phyloP scores from a whole-genome alignment of 2,888 invertebrate genomes.

The Cryptocephalus primarius region DNA sequence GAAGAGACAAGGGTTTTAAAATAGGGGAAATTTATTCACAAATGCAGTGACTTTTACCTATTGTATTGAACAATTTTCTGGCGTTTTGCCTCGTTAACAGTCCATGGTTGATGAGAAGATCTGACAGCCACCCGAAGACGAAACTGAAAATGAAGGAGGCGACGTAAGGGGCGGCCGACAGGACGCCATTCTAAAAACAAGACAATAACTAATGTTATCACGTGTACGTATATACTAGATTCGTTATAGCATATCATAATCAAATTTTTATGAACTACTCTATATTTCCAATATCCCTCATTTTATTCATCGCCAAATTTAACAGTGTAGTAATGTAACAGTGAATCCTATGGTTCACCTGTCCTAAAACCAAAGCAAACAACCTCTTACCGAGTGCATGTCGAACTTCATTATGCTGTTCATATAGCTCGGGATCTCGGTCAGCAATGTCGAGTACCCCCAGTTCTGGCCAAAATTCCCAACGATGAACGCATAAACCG shows the following conservation, averaged over 20 bases:
- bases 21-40: not conserved
- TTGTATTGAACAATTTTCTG: constrained; percentile 49
- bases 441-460: constrained; percentile 16
- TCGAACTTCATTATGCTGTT: constrained; percentile 51
- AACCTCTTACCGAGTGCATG: constrained; percentile 47
- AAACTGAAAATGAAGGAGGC: constrained; percentile 62
- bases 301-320: no score
- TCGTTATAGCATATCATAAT: no score
- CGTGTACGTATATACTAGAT: not conserved
- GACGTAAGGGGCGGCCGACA: constrained; percentile 63
- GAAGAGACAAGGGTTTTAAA: not conserved
- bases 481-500: constrained; percentile 60
- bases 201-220: constrained; percentile 9
- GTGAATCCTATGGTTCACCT: no score
- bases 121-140: constrained; percentile 55
- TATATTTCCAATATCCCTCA: no score
- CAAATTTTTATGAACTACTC: no score
- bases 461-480: constrained; percentile 18
- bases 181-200: constrained; percentile 46
- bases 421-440: constrained; percentile 19
- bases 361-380: no score
- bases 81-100: constrained; percentile 21
- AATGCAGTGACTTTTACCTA: constrained; percentile 15
- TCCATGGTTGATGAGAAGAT: constrained; percentile 43
- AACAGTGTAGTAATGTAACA: no score